Evolutionary conservation across 2,113 vertebrate genomes (phyloP), one percentile per base, ranked within the genome.

Genomic region (Labrus mixtus): DNA sequence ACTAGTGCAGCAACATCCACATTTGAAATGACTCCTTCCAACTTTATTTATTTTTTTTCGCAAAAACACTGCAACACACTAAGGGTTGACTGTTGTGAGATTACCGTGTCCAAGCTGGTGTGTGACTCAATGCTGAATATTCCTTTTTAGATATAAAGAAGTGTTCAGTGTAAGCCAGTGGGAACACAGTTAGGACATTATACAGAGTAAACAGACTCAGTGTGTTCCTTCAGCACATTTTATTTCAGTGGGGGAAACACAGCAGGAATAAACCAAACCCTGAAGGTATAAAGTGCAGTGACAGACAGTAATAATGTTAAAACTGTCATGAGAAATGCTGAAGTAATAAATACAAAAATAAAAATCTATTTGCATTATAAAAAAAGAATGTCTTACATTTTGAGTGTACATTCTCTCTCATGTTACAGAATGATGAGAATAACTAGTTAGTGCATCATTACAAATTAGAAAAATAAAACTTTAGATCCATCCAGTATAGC

Each of bases 261-360:
- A 64, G 61, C 20, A 79, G 58, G 58, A 68, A 81, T 79, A 41
- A 62, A 20, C 20, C 33, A 68, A 72, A 73, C 59, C 51, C 58
- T 74, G 54, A 25, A 56, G 25, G 65, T 81, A 84, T 91, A 93
- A 94, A 94, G 92, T 95, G 93, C 89, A 89, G 48, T 61, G 75
- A 81, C 56, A 58, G 54, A 81, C 36, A 80, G 67, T 12, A 37
- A 73, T 19, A 65, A 73, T 45, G 13, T 20, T 17, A 33, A 81
- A 8, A 77, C 73, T 36, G 48, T 87, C 61, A 13, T 50, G 58
- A 73, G 17, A 67, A 64, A 59, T 56, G 17, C 17, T 62, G 29
- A 70, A 66, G 68, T 68, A 90, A 85, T 81, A 86, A 82, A 84
- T 60, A 82, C 37, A 71, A 50, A 73, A 37, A 54, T 67, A 73